Percentiles rank a stretch among this genome's conserved stretches.
Conservation (phyloP, 2,797 vertebrate genomes). For the Peromyscus nudipes region DNA sequence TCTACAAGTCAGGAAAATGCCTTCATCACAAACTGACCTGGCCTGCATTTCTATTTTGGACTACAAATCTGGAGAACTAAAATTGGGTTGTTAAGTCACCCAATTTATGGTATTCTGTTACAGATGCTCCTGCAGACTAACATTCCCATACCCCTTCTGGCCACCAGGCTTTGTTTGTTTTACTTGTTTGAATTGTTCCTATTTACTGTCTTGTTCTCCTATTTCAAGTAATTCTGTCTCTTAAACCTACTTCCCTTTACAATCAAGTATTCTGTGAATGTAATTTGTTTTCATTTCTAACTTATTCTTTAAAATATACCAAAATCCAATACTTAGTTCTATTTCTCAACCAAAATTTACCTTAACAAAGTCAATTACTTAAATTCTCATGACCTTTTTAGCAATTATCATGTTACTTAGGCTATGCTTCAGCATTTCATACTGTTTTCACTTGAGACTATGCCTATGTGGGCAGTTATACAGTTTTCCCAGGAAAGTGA, state of each 20-base stretch:
- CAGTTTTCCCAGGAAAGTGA: neutral
- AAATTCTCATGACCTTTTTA: neutral
- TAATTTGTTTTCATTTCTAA: conserved; percentile 4
- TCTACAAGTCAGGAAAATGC: neutral
- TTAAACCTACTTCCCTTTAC: neutral
- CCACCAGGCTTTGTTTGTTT: neutral
- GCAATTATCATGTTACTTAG: neutral
- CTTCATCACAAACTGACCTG: neutral
- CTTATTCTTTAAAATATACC: conserved; percentile 61
- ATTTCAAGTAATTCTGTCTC: conserved; percentile 5
- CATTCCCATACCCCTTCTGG: neutral
- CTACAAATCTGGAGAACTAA: neutral
- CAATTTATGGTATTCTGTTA: neutral
- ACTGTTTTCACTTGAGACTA: neutral
- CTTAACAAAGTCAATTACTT: conserved; percentile 40
- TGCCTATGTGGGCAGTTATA: neutral
- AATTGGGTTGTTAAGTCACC: neutral
- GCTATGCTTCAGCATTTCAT: neutral
- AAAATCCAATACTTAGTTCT: neutral
- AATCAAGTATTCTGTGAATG: conserved; percentile 31
- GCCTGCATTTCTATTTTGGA: neutral
- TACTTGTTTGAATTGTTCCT: neutral
- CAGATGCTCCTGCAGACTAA: neutral
- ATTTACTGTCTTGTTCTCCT: conserved; percentile 9
- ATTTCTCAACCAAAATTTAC: conserved; percentile 31